Evolutionary conservation across 2,113 vertebrate species (phyloP), one percentile per base, ranked within the genome.

Genomic region (Carassius auratus): DNA sequence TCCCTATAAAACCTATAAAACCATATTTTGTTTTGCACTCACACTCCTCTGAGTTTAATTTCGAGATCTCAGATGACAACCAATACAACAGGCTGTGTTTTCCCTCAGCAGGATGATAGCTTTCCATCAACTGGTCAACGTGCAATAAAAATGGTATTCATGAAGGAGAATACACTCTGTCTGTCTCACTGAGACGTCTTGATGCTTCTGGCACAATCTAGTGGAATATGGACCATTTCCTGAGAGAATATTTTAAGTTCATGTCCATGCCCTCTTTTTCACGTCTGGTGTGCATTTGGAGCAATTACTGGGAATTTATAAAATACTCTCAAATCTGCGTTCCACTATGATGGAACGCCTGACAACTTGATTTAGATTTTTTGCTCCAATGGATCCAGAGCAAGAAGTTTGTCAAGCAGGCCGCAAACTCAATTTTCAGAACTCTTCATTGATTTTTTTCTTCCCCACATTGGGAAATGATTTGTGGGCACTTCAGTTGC

Each of bases 391-490:
- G 83, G 88, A 89, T 90, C 59, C 79, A 85, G 76, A 89, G 87
- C 84, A 87, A 62, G 61, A 85, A 83, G 78, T 90, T 88, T 88
- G 71, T 89, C 86, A 76, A 69, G 19, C n/a, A 89, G 89, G 87
- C 91, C 90, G 76, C 83, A 87, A 92, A 64, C 83, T 87, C 74
- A 88, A 86, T 87, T 91, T 77, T 0, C 84, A 90, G 89, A 90
- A 87, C 83, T n/a, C 77, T 76, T 87, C 85, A 92, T 89, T 85
- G 87, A 92, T 93, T 87, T 82, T 75, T 85, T 62, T 38, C 13
- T 42, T 74, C 88, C 86, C 86, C 84, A 90, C 76, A 50, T 88
- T 5, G 75, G 91, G 86, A 94, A 93, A 91, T 92, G 86, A 94
- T 90, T 92, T 93, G 88, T 90, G 84, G 91, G 90, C 68, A 83